phyloP scores from a whole-genome alignment of 2,113 vertebrate species.

The Eidolon helvum region DNA sequence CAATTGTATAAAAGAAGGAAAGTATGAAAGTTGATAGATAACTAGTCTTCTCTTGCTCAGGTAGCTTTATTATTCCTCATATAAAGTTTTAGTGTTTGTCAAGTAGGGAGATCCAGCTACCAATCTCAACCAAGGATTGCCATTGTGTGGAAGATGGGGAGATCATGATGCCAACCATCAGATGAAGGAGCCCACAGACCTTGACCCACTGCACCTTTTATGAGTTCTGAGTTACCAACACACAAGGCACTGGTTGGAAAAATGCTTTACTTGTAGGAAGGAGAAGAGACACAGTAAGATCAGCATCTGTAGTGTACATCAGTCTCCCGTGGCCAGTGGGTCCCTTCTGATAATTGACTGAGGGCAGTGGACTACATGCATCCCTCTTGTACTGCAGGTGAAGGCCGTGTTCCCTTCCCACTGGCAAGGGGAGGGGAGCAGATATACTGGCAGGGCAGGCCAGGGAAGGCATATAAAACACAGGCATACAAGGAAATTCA shows the following conservation, averaged over 20 bases:
- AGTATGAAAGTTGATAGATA: background rate
- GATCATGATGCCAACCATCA: background rate
- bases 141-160: background rate
- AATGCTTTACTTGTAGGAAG: background rate
- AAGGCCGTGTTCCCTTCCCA: background rate
- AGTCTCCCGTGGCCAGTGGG: background rate
- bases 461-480: background rate
- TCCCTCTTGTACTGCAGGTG: background rate
- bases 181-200: background rate
- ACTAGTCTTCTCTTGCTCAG: background rate
- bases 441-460: background rate
- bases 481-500: background rate
- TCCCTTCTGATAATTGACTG: background rate
- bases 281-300: background rate
- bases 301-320: background rate
- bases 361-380: background rate
- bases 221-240: background rate
- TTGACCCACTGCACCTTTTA: background rate
- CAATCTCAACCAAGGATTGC: background rate
- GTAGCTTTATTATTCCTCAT: background rate
- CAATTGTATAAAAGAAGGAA: background rate
- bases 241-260: background rate
- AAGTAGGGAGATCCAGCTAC: background rate
- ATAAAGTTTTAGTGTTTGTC: background rate
- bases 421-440: background rate